These are phyloP conservation scores for Camelus dromedarius DNA, from an alignment of 2,113 vertebrate species.

Conservation along the genomic window DNA sequence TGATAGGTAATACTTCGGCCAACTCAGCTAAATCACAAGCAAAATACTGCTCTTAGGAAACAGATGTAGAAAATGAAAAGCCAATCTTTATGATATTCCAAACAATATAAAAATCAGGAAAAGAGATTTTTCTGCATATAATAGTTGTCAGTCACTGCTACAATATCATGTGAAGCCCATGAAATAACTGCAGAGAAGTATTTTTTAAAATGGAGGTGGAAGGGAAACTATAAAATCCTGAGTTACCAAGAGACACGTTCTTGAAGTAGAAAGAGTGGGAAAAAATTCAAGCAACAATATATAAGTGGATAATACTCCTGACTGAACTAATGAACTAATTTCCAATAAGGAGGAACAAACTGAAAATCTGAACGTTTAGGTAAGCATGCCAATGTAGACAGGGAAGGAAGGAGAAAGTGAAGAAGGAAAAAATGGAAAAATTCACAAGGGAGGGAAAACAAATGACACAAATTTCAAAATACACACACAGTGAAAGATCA, in stretches of 20 bases:
- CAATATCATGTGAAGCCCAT: constrained; percentile 58
- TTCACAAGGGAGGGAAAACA: neutral
- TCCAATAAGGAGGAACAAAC: neutral
- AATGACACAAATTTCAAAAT: constrained; percentile 5
- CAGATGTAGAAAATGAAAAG: neutral
- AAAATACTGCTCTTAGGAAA: constrained; percentile 74
- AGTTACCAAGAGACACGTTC: neutral
- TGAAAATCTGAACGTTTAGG: neutral
- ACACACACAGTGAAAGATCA: neutral
- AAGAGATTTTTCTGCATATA: constrained; percentile 68
- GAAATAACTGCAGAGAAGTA: neutral
- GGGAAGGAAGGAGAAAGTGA: neutral
- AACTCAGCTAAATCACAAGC: constrained; percentile 76
- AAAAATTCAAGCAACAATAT: constrained; percentile 8
- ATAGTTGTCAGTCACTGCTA: constrained; percentile 32
- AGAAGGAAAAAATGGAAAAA: neutral
- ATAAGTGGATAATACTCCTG: neutral
- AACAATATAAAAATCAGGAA: constrained; percentile 49
- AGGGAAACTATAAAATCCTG: neutral
- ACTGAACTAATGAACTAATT: neutral
- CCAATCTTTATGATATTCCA: constrained; percentile 55
- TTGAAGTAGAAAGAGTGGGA: neutral
- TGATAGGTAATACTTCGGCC: neutral
- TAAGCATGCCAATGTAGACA: neutral
- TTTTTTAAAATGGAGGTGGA: neutral